Evolutionary conservation across 2,888 invertebrate species (phyloP).

Genomic region (Stenurella melanura): DNA sequence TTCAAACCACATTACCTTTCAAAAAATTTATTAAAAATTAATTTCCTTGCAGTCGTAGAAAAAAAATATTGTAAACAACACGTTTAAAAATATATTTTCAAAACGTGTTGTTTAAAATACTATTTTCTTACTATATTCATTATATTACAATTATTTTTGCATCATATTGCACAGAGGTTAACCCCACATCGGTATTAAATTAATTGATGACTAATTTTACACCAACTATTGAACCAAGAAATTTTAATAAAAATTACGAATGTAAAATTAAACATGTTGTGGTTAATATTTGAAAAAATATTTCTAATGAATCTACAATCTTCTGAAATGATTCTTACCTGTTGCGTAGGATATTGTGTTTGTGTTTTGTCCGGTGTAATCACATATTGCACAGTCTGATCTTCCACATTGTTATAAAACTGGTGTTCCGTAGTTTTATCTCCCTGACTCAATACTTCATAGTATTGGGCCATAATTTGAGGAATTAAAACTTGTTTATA

Average conservation of each 20-base stretch:
- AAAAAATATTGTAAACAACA: too few relatives aligned
- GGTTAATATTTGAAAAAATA: background rate
- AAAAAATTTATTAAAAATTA: too few relatives aligned
- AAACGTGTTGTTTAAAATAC: too few relatives aligned
- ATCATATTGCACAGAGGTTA: too few relatives aligned
- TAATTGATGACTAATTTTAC: too few relatives aligned
- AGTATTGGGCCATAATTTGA: constrained; percentile 82
- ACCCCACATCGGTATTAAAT: too few relatives aligned
- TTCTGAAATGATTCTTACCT: constrained; percentile 56
- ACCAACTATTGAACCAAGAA: too few relatives aligned
- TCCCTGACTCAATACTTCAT: constrained; percentile 79
- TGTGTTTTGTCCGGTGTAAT: constrained; percentile 65
- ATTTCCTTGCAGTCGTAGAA: too few relatives aligned
- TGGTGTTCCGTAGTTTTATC: constrained; percentile 76
- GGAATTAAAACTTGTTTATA: constrained; percentile 15
- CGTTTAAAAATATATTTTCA: too few relatives aligned
- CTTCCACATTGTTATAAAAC: constrained; percentile 79
- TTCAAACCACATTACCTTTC: too few relatives aligned
- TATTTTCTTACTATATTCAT: too few relatives aligned
- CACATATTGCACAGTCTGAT: constrained; percentile 69
- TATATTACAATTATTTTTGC: too few relatives aligned
- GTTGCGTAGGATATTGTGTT: constrained; percentile 65
- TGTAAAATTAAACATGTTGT: background rate
- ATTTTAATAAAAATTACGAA: background rate
- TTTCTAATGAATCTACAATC: background rate